Evolutionary conservation across 1,140 invertebrate species (phyloP), one percentile per base, ranked within the genome.

Genomic region (Gonatopus flavifemur): DNA sequence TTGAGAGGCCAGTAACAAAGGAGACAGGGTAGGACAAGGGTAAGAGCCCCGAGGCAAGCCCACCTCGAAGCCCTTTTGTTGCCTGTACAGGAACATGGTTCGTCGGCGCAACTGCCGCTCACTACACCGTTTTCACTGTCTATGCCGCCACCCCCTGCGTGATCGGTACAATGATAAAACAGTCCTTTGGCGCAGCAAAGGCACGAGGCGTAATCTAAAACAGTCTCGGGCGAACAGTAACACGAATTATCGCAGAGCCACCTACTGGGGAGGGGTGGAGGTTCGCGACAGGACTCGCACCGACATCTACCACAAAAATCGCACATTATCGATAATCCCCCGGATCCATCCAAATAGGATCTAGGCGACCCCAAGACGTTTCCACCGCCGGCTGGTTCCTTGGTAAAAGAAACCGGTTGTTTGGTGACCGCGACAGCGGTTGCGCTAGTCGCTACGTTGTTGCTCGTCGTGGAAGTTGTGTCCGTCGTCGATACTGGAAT

Each of bases 181-280:
- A 93, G 70, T 32, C 88, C 91, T 72, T 95, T 94, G 57, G 93
- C 92, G 75, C 92, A 95, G 79, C 93, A 96, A 77, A 96, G 83
- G 72, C 94, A 96, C 49, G 91, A 91, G 40, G 87, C 87, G 71
- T 91, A 90, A 77, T 96, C 92, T 52, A 96, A 84, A 56, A 86
- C 83, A 48, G 89, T 86, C 70, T 94, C 88, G 37, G 90, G 88
- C 62, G 90, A 93, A 77, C 91, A 89, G 62, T 91, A 84, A 75
- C 89, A 94, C 72, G 86, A 86, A 69, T 90, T 84, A 75, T 89
- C 85, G 80, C 93, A 94, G 52, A 94, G 82, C 93, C 93, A 96
- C 39, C 84, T 83, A 57, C 87, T 86, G 15, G 94, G 94, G 64
- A 96, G 79, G 31, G 89, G 84, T 16, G 89, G 82, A 7, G 91